Base-by-base conservation (phyloP, 1,140 invertebrate genomes). In the Drosophila ficusphila region DNA sequence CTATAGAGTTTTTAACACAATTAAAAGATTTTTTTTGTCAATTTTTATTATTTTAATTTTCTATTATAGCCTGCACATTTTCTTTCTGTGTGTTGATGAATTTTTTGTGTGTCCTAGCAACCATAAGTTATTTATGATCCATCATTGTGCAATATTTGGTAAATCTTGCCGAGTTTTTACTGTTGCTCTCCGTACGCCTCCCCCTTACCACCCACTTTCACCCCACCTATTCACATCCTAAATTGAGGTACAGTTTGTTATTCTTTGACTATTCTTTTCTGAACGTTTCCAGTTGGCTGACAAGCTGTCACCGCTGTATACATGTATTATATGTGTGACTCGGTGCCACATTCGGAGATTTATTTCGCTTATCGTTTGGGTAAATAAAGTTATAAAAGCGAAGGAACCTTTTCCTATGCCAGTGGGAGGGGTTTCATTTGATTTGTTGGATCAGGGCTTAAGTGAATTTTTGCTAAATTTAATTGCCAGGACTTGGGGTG, bases 61-160 rank as follows among this genome's bases (percentile, higher is more conserved):
- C 4, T 23, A n/a, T 7, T 11, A 0, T 3, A 18, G 3, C 6
- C 11, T n/a, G 1, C 4, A 2, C 2, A 18, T 6, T 60, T 60
- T 33, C 29, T 48, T 25, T 5, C 12, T 8, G 57, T 67, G 61
- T 57, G 39, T 47, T 19, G 12, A 14, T 14, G n/a, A 29, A 18
- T 60, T 65, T 48, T 47, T 54, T 34, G 48, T 16, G 44, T 39
- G 44, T 18, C 54, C 41, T 75, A 49, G 52, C 82, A 71, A 62
- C 68, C 85, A 89, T 90, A 90, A 90, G 86, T 90, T 90, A 90
- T 90, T 90, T 90, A 90, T 90, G 86, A 90, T 90, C 86, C 79
- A 90, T 90, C 86, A 90, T 90, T 90, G 86, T 78, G 74, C 79
- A 90, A 89, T 89, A 88, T 88, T 88, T 88, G 82, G 82, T 78